phyloP scores from a whole-genome alignment of 2,888 invertebrate genomes.

The Magallana nippona region DNA sequence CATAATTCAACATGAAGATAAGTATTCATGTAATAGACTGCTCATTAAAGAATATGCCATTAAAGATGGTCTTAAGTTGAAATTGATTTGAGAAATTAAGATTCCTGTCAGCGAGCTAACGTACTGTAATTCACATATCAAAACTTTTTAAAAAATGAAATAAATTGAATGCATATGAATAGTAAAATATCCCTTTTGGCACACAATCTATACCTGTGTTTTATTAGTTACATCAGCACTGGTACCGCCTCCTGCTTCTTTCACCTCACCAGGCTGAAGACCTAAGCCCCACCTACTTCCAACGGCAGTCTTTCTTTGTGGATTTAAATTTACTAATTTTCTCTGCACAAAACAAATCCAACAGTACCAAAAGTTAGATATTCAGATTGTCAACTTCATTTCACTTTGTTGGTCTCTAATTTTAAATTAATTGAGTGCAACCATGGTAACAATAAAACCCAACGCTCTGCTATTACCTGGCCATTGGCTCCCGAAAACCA shows the following conservation, averaged over 20 bases:
- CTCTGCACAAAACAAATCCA: slow-evolving; percentile 14
- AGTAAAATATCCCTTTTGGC: no score
- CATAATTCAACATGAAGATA: not conserved
- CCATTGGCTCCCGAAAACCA: slow-evolving; percentile 86
- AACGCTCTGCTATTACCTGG: slow-evolving; percentile 8
- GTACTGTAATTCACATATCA: not conserved
- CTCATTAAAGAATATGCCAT: no score
- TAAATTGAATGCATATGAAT: not conserved
- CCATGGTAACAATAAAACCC: no score
- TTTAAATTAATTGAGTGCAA: not conserved
- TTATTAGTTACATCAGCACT: not conserved
- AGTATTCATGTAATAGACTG: no score
- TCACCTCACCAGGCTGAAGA: not conserved
- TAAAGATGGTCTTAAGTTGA: no score
- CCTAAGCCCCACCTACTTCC: slow-evolving; percentile 26
- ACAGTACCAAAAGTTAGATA: not conserved
- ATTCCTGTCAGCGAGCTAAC: no score
- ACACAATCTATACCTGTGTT: not conserved
- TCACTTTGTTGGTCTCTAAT: no score
- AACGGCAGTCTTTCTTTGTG: slow-evolving; percentile 14
- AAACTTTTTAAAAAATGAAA: not conserved
- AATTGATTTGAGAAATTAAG: no score
- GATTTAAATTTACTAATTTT: slow-evolving; percentile 39
- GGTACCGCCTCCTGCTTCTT: not conserved
- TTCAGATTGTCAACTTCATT: not conserved